Conservation (phyloP, 2,797 vertebrate genomes). For the Neopelma chrysocephalum region DNA sequence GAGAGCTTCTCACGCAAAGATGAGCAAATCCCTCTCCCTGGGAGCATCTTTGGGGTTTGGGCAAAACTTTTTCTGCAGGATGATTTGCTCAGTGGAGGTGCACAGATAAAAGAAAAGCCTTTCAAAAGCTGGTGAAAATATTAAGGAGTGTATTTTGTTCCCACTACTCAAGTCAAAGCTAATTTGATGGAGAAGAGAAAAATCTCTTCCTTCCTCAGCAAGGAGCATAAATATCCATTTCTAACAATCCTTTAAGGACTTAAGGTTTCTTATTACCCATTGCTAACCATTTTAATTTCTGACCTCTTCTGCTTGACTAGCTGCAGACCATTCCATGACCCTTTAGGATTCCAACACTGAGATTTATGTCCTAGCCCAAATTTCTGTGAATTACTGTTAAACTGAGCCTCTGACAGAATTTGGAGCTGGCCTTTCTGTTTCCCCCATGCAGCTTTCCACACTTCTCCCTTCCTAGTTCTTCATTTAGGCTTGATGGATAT, state of each 20-base stretch:
- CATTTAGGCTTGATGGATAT: not conserved
- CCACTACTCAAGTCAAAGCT: not conserved
- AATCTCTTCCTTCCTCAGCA: not conserved
- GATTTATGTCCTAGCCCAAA: slow-evolving; percentile 60
- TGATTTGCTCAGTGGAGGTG: not conserved
- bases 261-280: slow-evolving; percentile 61
- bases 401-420: not conserved
- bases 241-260: slow-evolving; percentile 35
- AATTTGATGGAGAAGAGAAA: slow-evolving; percentile 26
- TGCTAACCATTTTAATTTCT: slow-evolving; percentile 73
- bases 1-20: fast-evolving
- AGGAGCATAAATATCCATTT: slow-evolving; percentile 58
- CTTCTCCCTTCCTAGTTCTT: not conserved
- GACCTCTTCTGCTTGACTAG: slow-evolving; percentile 72
- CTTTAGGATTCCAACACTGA: slow-evolving; percentile 63
- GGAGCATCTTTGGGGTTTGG: not conserved
- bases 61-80: not conserved
- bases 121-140: not conserved
- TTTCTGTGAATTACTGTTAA: slow-evolving; percentile 44
- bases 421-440: not conserved
- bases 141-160: not conserved
- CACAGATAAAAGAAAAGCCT: not conserved
- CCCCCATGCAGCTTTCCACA: not conserved
- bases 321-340: slow-evolving; percentile 65
- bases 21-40: not conserved